Percentiles rank a stretch among this genome's conserved stretches.
Conservation (phyloP, 2,797 vertebrate genomes). For the Falco berigora region DNA sequence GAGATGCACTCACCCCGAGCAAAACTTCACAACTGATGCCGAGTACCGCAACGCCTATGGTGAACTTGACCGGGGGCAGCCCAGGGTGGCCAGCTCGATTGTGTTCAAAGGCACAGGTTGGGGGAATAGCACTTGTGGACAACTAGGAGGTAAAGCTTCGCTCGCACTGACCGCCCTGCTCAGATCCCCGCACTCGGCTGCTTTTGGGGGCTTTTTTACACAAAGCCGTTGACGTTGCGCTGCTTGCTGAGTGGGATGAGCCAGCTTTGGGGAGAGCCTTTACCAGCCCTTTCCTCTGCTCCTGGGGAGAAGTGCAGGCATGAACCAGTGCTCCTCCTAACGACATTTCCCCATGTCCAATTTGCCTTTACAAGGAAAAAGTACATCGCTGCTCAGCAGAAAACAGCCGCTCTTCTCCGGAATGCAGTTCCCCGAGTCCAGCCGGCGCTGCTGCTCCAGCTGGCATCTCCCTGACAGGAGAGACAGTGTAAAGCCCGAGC, state of each 20-base stretch:
- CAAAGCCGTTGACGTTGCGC: rapidly evolving
- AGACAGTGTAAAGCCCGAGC: background rate
- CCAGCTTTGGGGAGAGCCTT: background rate
- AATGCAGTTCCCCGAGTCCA: background rate
- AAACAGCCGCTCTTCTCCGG: background rate
- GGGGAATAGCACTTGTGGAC: background rate
- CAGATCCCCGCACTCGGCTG: background rate
- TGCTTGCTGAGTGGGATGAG: too few species aligned
- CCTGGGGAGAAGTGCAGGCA: background rate
- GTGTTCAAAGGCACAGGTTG: rapidly evolving
- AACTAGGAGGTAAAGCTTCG: background rate
- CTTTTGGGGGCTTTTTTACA: background rate
- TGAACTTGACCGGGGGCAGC: background rate
- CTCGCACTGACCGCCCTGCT: rapidly evolving
- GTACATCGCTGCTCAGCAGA: background rate
- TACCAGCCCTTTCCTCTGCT: too few species aligned
- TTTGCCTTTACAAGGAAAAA: background rate
- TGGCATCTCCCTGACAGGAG: background rate
- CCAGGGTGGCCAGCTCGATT: rapidly evolving
- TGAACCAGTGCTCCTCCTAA: background rate
- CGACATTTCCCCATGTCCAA: rapidly evolving
- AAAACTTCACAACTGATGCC: rapidly evolving
- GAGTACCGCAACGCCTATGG: too few species aligned
- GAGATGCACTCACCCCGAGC: rapidly evolving
- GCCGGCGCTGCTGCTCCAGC: background rate